Evolutionary conservation across 2,888 invertebrate species (phyloP).

Genomic region (Dichetophora obliterata): DNA sequence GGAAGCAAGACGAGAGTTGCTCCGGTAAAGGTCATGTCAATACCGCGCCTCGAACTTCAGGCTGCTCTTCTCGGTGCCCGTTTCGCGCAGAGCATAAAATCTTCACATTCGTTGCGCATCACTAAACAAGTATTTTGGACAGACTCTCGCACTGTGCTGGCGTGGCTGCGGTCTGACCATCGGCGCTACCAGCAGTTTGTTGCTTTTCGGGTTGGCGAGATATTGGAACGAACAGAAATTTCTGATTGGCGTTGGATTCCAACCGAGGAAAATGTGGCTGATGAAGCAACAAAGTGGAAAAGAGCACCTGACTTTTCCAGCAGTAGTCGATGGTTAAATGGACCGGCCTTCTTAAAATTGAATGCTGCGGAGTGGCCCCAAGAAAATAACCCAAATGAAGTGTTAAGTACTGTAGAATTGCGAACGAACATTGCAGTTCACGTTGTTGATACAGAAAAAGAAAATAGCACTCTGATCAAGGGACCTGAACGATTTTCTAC

Average conservation of each 20-base stretch:
- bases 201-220: constrained; percentile 23
- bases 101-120: neutral
- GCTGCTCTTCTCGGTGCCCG: neutral
- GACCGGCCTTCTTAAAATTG: constrained; percentile 12
- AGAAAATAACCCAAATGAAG: neutral
- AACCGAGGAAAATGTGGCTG: constrained; percentile 30
- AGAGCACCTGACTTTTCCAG: neutral
- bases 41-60: constrained; percentile 37
- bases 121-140: constrained; percentile 9
- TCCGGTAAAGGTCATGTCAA: constrained; percentile 40
- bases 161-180: constrained; percentile 13
- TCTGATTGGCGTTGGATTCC: constrained; percentile 37
- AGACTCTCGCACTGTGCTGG: constrained; percentile 29
- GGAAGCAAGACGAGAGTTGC: constrained; percentile 41
- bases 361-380: neutral
- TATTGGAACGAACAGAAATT: constrained; percentile 23
- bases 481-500: too few relatives aligned
- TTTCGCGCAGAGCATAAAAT: neutral
- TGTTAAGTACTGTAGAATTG: too few relatives aligned
- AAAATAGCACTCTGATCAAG: too few relatives aligned
- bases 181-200: too few relatives aligned
- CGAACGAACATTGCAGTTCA: too few relatives aligned
- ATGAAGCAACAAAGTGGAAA: constrained; percentile 40
- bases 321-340: constrained; percentile 24
- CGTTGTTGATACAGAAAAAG: too few relatives aligned